Evolutionary conservation across 2,888 invertebrate genomes (phyloP).

Genomic region (Thera obeliscata): DNA sequence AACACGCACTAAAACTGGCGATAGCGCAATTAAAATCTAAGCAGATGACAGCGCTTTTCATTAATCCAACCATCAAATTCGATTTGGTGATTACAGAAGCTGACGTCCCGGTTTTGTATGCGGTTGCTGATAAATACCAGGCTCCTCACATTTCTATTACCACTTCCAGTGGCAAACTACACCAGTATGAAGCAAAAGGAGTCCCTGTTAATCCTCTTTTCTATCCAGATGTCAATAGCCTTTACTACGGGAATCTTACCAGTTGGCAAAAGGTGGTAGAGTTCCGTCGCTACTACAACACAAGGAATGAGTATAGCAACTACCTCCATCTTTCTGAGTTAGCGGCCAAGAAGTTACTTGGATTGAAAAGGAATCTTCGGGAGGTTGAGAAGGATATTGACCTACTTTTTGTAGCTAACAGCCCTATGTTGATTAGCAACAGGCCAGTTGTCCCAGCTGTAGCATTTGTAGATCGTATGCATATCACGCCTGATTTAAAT

Average conservation of each 20-base stretch:
- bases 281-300: conserved; percentile 62
- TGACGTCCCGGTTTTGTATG: conserved; percentile 77
- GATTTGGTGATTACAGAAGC: conserved; percentile 84
- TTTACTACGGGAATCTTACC: conserved; percentile 69
- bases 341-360: conserved; percentile 69
- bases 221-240: conserved; percentile 78
- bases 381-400: conserved; percentile 76
- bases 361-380: conserved; percentile 62
- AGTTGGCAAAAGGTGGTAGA: conserved; percentile 69
- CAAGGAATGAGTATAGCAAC: conserved; percentile 66
- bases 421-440: conserved; percentile 69
- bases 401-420: conserved; percentile 69
- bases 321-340: conserved; percentile 67
- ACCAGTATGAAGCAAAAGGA: conserved; percentile 80
- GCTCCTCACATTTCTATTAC: conserved; percentile 82
- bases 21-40: conserved; percentile 73
- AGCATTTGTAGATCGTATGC: conserved; percentile 70
- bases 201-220: conserved; percentile 79
- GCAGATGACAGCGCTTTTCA: conserved; percentile 67
- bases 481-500: conserved; percentile 63
- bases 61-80: conserved; percentile 76
- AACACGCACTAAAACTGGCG: conserved; percentile 65
- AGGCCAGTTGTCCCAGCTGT: conserved; percentile 72
- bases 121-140: conserved; percentile 80
- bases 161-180: conserved; percentile 74